These are phyloP conservation scores for Ophion obscuratus DNA, from an alignment of 2,888 invertebrate species.

Conservation along the genomic window DNA sequence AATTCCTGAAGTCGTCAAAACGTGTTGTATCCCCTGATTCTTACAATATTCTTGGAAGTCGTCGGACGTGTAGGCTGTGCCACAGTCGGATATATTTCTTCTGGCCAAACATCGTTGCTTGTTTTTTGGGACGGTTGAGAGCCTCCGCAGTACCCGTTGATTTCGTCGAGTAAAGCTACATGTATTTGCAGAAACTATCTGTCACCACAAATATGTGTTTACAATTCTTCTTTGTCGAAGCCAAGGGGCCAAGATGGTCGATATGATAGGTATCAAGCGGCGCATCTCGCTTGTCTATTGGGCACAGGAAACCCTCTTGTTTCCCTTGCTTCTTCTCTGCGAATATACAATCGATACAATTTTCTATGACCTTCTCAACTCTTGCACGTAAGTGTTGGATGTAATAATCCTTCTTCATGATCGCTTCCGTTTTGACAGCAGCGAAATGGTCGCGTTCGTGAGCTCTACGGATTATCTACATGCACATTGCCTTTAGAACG, in stretches of 20 bases:
- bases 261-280: constrained; percentile 64
- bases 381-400: constrained; percentile 28
- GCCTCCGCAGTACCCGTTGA: no score
- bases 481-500: constrained; percentile 57
- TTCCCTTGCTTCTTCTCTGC: constrained; percentile 63
- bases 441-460: constrained; percentile 67
- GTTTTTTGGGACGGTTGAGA: constrained; percentile 11
- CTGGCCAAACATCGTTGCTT: constrained; percentile 58
- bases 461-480: constrained; percentile 54
- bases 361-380: constrained; percentile 51
- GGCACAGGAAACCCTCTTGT: constrained; percentile 60
- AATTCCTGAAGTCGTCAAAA: constrained; percentile 73
- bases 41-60: constrained; percentile 56
- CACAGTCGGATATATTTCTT: constrained; percentile 51
- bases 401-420: constrained; percentile 61
- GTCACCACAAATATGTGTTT: no score
- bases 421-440: constrained; percentile 58
- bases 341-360: constrained; percentile 67
- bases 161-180: no score
- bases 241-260: constrained; percentile 46
- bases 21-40: constrained; percentile 51
- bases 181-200: no score
- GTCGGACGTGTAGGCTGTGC: constrained; percentile 56
- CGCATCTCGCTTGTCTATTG: constrained; percentile 56
- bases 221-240: no score